Evolutionary conservation across 2,888 invertebrate genomes (phyloP).

Genomic region (Andrena minutula): DNA sequence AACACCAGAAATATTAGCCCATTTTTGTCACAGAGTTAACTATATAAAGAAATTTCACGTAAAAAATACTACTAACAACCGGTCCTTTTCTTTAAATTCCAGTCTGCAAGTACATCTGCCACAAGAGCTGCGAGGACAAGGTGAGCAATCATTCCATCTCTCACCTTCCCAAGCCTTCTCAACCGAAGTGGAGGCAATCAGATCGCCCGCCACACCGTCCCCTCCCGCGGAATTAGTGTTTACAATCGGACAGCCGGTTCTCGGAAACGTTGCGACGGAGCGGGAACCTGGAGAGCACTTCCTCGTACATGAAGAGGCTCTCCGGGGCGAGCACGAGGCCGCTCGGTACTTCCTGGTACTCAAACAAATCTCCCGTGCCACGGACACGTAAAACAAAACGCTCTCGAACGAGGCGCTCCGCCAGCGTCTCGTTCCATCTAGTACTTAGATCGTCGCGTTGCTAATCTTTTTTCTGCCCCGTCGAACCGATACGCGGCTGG

Average conservation of each 20-base stretch:
- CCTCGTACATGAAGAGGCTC: conserved; percentile 58
- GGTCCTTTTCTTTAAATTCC: conserved; percentile 84
- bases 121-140: conserved; percentile 92
- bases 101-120: conserved; percentile 94
- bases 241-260: conserved; percentile 55
- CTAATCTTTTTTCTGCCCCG: conserved; percentile 1
- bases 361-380: conserved; percentile 60
- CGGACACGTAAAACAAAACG: conserved; percentile 50
- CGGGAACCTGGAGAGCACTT: conserved; percentile 62
- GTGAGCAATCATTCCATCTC: conserved; percentile 85
- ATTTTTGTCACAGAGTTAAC: too few relatives aligned
- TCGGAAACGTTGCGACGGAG: conserved; percentile 66
- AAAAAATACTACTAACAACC: not conserved
- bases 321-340: conserved; percentile 29
- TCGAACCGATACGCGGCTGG: conserved; percentile 5
- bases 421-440: not conserved
- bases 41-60: too few relatives aligned
- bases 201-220: conserved; percentile 34
- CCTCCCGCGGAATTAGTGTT: conserved; percentile 52
- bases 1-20: not conserved
- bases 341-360: conserved; percentile 67
- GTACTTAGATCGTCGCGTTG: conserved; percentile 6
- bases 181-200: conserved; percentile 49
- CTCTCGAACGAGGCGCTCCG: conserved; percentile 16
- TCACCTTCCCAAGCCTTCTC: conserved; percentile 9